Base-by-base conservation (phyloP, 2,888 invertebrate genomes). In the Sussaba pulchella region DNA sequence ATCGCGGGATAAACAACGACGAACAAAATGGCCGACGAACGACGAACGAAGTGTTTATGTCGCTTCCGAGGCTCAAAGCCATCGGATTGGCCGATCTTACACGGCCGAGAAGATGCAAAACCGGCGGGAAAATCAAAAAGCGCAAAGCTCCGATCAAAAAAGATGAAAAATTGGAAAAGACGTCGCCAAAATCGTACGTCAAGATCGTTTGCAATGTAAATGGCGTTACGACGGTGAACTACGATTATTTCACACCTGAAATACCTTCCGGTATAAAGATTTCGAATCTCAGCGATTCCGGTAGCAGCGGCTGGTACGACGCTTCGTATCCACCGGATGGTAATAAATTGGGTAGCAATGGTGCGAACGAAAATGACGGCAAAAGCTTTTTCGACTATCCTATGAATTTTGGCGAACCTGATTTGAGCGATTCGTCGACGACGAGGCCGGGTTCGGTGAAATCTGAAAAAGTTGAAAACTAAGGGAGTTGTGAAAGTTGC, bases 161-260 rank as follows among this genome's bases (percentile, higher is more conserved):
- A 9, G 9, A 54, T 9, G 63, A 78, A 14, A 14, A 24, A 9
- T 10, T 39, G 47, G 41, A 17, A 3, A 39, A 50, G 6, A 17
- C 24, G 9, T 14, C 31, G 9, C 36, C 61, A 21, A 80, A 50
- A 6, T 71, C 52, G 45, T 39, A 52, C 1, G 66, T 17, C 6
- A 76, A 61, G 67, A 86, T 86, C 8, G 41, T 88, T 14, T 82
- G 81, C 47, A 83, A 88, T 5, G 80, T 87, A 73, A 84, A 88
- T 39, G 88, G 87, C 3, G 72, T 83, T 0, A 87, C 67, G 31
- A 89, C 90, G 6, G 59, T 87, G 17, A 90, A 81, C 78, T 88
- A 87, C 66, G 83, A 89, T 64, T 31, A 47, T 41, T n/a, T 61
- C 1, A 17, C 39, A 14, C 79, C 75, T n/a, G 63, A 80, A 54